Evolutionary conservation across 1,140 invertebrate genomes (phyloP), one percentile per base, ranked within the genome.

Genomic region (Drosophila paulistorum): DNA sequence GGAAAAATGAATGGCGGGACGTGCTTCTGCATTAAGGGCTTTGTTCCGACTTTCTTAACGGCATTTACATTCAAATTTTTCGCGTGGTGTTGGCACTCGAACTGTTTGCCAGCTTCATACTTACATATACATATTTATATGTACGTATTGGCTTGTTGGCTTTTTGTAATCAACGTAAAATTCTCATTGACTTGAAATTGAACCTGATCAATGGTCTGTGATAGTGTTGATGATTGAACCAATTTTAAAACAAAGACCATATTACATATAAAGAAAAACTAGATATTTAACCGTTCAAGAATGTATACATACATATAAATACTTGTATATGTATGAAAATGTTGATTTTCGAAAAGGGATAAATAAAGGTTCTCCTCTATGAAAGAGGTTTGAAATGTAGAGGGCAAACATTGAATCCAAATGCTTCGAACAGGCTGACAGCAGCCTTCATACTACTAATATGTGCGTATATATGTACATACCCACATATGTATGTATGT

Each of bases 1-100:
- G 63, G 57, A 74, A 70, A 70, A 74, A 77, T 70, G 65, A 77
- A 76, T 76, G 68, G 71, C 58, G 68, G 66, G 66, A 74, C 71
- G 74, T 77, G 74, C 71, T 73, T 69, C 41, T 62, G 76, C 76
- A 78, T 75, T 71, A 68, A 75, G 48, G 57, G 76, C 64, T 75
- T 74, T 76, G 64, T 71, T 76, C 61, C 51, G 64, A 71, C 64
- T 76, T 62, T 23, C 60, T 72, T 48, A 77, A 74, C 55, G 66
- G 72, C 71, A 74, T 70, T 74, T 64, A 54, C 67, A 74, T 77
- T 77, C 59, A 77, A 74, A 77, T 77, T 77, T 30, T 74, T 59
- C 35, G 41, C 58, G 30, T 65, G 57, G 61, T 48, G 33, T 68
- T 73, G 65, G 39, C 26, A 14, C 37, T 14, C 51, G n/a, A 51